Evolutionary conservation across 2,888 invertebrate species (phyloP).

Genomic region (Heliconius ismenius): DNA sequence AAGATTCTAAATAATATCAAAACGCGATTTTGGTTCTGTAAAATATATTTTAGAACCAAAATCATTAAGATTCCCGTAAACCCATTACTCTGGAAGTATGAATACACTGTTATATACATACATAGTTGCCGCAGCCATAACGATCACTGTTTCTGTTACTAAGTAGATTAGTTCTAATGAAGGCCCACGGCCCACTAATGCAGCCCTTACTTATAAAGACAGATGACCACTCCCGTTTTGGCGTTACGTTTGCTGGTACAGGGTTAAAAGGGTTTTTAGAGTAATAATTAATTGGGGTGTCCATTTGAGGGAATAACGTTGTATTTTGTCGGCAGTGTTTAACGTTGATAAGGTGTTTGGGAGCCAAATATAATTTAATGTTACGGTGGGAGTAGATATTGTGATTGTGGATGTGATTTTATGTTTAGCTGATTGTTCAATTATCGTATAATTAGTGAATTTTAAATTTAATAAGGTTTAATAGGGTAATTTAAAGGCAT

Average conservation of each 20-base stretch:
- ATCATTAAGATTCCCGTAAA: not conserved
- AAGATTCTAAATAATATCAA: not conserved
- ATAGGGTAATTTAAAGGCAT: not conserved
- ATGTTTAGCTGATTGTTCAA: constrained; percentile 3
- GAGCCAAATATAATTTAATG: constrained; percentile 38
- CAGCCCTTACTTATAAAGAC: constrained; percentile 69
- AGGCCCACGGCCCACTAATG: constrained; percentile 52
- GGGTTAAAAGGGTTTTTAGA: constrained; percentile 71
- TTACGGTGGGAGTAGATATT: constrained; percentile 24
- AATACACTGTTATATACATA: not conserved
- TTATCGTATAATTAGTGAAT: constrained; percentile 3
- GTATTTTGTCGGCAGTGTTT: constrained; percentile 42
- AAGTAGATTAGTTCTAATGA: constrained; percentile 63
- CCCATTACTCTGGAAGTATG: not conserved
- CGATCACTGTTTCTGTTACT: constrained; percentile 42
- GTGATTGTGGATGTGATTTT: not conserved
- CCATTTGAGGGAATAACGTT: constrained; percentile 46
- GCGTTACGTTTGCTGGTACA: constrained; percentile 59
- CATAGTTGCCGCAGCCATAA: constrained; percentile 2
- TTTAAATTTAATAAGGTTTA: not conserved
- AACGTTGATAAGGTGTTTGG: constrained; percentile 41
- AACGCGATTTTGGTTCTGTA: not conserved
- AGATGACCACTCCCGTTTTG: constrained; percentile 64
- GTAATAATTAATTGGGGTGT: constrained; percentile 72
- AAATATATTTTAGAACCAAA: not conserved